Evolutionary conservation across 2,797 vertebrate species (phyloP).

Genomic region (Coregonus sp.): DNA sequence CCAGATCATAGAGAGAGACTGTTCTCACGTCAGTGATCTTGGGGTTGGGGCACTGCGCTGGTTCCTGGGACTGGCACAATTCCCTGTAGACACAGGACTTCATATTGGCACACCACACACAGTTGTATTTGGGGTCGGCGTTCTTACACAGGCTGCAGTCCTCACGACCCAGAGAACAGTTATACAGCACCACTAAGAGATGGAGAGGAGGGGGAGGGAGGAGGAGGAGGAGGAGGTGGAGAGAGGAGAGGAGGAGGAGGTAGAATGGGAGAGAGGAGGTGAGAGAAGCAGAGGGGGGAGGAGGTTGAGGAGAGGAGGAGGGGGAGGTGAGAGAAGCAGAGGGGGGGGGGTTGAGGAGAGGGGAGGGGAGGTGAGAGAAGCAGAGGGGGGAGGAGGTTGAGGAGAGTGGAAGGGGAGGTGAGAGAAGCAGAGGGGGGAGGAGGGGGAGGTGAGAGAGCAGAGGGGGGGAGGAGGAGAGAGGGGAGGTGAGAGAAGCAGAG

Average conservation of each 20-base stretch:
- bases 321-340: too few relatives aligned
- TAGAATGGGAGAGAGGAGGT: neutral
- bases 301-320: neutral
- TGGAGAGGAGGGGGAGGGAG: too few relatives aligned
- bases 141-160: constrained; percentile 94
- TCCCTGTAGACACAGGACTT: constrained; percentile 79
- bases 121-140: constrained; percentile 74
- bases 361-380: too few relatives aligned
- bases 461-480: too few relatives aligned
- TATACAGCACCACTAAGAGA: constrained; percentile 86
- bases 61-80: constrained; percentile 64
- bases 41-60: constrained; percentile 79
- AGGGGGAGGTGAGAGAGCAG: too few relatives aligned
- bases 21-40: constrained; percentile 81
- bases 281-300: neutral
- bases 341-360: too few relatives aligned
- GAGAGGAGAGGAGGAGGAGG: neutral
- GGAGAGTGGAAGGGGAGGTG: neutral
- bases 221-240: neutral
- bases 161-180: constrained; percentile 87
- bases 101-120: constrained; percentile 84
- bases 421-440: too few relatives aligned
- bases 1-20: too few relatives aligned
- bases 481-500: too few relatives aligned
- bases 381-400: too few relatives aligned